These are phyloP conservation scores for Saturnia japonica DNA, from an alignment of 2,888 invertebrate species.

Conservation along the genomic window DNA sequence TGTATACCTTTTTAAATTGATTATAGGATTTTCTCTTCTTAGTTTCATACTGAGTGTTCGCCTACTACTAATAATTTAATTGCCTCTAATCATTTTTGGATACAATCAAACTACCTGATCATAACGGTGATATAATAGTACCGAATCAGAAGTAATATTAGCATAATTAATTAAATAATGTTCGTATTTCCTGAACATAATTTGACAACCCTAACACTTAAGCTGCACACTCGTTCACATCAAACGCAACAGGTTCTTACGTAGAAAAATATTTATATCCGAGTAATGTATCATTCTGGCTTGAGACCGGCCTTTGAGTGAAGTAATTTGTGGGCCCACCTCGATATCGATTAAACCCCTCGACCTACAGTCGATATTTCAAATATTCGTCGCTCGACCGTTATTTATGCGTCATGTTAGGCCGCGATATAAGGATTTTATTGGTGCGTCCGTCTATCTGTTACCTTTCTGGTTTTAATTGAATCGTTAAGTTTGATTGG, in stretches of 20 bases:
- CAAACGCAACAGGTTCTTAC: slow-evolving; percentile 70
- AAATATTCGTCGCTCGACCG: slow-evolving; percentile 34
- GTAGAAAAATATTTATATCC: slow-evolving; percentile 75
- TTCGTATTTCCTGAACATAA: slow-evolving; percentile 34
- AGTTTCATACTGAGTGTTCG: too few species aligned
- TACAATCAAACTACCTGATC: background rate
- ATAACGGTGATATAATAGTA: background rate
- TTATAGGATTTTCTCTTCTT: too few species aligned
- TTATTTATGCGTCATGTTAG: slow-evolving; percentile 63
- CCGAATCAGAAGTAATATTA: background rate
- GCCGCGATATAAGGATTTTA: slow-evolving; percentile 63
- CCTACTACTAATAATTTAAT: background rate
- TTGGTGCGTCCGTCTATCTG: slow-evolving; percentile 43
- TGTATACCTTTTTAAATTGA: too few species aligned
- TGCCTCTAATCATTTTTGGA: background rate
- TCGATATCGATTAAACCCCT: slow-evolving; percentile 54
- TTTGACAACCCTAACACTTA: slow-evolving; percentile 43
- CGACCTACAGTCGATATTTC: slow-evolving; percentile 44
- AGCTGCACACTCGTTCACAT: slow-evolving; percentile 42
- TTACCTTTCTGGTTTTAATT: slow-evolving; percentile 57
- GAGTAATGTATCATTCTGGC: slow-evolving; percentile 69
- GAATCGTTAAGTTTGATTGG: slow-evolving; percentile 56
- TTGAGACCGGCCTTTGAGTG: slow-evolving; percentile 57
- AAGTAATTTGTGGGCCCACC: slow-evolving; percentile 43
- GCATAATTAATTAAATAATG: background rate